Base-by-base conservation (phyloP, 2,888 invertebrate species). In the Choristoneura rosaceana region DNA sequence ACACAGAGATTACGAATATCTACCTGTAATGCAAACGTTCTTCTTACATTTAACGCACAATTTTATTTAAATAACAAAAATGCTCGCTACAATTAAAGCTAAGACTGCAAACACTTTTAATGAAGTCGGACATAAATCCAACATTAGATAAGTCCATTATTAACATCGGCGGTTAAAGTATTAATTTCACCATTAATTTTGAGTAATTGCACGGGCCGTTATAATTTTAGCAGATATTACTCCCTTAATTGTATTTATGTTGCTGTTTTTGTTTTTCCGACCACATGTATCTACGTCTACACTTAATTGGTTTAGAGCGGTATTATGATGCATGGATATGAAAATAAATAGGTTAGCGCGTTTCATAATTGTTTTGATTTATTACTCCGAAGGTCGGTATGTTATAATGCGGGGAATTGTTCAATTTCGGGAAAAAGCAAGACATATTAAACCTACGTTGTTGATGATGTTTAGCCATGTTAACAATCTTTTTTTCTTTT, bases 101-200 rank as follows among this genome's bases (percentile, higher is more conserved):
- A 34, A 59, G 58, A 74, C 73, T 73, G 64, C 75, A 78, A 82
- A 81, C 80, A 79, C 84, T 86, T 85, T 83, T 84, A 84, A 86
- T 85, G 82, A 82, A 80, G 80, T 79, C 76, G 76, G 81, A 78
- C 81, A 82, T 83, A 83, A 85, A 85, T 82, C 82, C 81, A 78
- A 78, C 81, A 81, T 85, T 85, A 88, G 88, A 88, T 88, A 88
- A 89, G 85, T 88, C 87, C 87, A 85, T 91, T 91, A 93, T 93
- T 90, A 91, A 90, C 90, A 89, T 85, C 87, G 89, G 84, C 91
- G 89, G 89, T 89, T 88, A 91, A 93, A 92, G 91, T 93, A 94
- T 94, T 93, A 91, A 92, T 93, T 93, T 93, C 92, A 85, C 89
- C 92, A 92, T 92, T 92, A 93, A 92, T 90, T 90, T 86, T 89